Base-by-base conservation (phyloP, 2,797 vertebrate genomes). In the Semaprochilodus insignis region DNA sequence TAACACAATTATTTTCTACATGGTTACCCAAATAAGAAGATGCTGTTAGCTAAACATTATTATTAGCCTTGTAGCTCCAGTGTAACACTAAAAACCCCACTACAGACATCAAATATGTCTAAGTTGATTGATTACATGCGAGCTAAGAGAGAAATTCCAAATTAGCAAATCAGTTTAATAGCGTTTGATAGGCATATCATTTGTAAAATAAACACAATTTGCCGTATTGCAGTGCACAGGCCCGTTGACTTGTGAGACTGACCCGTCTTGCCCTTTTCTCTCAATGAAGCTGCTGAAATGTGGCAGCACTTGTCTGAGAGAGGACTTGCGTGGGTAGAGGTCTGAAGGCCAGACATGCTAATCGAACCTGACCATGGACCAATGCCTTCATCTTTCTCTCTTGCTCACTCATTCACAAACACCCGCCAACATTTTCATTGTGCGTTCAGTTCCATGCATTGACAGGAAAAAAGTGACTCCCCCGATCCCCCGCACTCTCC, bases 331-430 rank as follows among this genome's bases (percentile, higher is more conserved):
- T 79, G 60, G 72, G 73, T 40, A 55, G 78, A 81, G 80, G 84
- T 71, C 79, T 83, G 81, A 71, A 52, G 60, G 54, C 70, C 81
- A 81, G 85, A 78, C 73, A 82, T 77, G 75, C 76, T 81, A 75
- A 77, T 82, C 78, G 25, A 69, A 73, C 40, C 72, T 69, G 40
- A 70, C 73, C 55, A 23, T 27, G 54, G 34, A 66, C 63, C 59
- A 81, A 75, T 69, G 27, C 55, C 78, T 52, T 75, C 48, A 44
- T 66, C 21, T 14, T 7, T 60, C 17, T 69, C 65, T 62, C 36
- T 14, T 36, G n/a, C 34, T 51, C 69, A 78, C 44, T 31, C 31
- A 31, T 31, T 31, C 31, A 31, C 31, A 27, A 44, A 63, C 63
- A 14, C 60, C 17, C 51, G 62, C 59, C 21, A 60, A 67, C 55